Conservation (phyloP, 2,113 vertebrate species). For the Pterophyllum scalare region DNA sequence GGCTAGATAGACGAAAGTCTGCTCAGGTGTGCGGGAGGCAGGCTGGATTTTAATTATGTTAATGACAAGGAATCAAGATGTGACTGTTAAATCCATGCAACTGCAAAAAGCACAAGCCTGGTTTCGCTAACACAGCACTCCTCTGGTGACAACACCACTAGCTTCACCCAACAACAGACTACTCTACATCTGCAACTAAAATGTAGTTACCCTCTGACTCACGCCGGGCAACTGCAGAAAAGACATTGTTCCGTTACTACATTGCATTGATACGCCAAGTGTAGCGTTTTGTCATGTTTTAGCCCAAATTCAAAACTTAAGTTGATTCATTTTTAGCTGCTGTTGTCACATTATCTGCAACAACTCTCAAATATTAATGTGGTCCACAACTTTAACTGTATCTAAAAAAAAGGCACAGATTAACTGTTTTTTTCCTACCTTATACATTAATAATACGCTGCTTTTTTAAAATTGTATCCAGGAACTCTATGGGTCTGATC, state of each 20-base stretch:
- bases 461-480: too few relatives aligned
- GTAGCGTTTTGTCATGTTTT: conserved; percentile 32
- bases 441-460: too few relatives aligned
- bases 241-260: conserved; percentile 31
- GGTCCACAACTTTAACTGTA: neutral
- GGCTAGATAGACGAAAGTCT: neutral
- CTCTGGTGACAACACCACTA: conserved; percentile 15
- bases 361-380: neutral
- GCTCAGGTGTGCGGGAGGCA: neutral
- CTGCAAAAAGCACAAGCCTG: conserved; percentile 35
- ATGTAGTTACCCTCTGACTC: conserved; percentile 60
- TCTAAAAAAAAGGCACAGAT: neutral
- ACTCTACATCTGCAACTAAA: conserved; percentile 10
- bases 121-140: conserved; percentile 4
- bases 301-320: conserved; percentile 36
- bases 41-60: neutral
- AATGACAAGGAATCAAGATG: conserved; percentile 48
- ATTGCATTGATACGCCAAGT: neutral
- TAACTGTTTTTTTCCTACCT: neutral
- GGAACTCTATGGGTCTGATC: too few relatives aligned
- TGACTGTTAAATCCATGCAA: conserved; percentile 42
- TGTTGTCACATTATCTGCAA: neutral
- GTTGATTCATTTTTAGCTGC: neutral
- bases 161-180: conserved; percentile 25
- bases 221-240: conserved; percentile 58